A percentile compares a stretch with the other conserved stretches of the same genome.
phyloP scores from a whole-genome alignment of 2,888 invertebrate genomes.

The Plagodis pulveraria region DNA sequence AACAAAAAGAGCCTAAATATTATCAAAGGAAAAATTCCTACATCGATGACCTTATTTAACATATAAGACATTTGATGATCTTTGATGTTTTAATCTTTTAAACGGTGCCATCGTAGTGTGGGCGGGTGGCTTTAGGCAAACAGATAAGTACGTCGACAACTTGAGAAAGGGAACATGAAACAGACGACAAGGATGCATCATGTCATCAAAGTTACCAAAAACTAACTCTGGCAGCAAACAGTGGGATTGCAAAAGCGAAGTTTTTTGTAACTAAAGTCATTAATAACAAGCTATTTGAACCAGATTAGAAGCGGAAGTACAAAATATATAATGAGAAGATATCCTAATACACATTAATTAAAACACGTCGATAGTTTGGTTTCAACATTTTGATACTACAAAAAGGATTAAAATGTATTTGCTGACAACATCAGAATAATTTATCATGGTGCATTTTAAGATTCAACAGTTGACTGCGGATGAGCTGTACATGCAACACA shows the following conservation, averaged over 20 bases:
- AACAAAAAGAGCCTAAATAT: slow-evolving; percentile 31
- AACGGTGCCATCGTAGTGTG: slow-evolving; percentile 69
- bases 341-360: no score
- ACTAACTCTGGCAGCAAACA: slow-evolving; percentile 1
- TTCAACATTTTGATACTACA: no score
- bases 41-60: slow-evolving; percentile 71
- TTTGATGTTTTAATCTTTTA: slow-evolving; percentile 79
- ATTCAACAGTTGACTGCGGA: no score
- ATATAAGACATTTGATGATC: slow-evolving; percentile 72
- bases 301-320: no score
- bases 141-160: slow-evolving; percentile 55
- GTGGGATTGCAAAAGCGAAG: not conserved
- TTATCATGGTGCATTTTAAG: no score
- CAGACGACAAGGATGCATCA: slow-evolving; percentile 52
- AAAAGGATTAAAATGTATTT: no score
- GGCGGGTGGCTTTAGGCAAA: slow-evolving; percentile 55
- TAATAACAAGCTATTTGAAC: not conserved
- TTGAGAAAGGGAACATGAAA: slow-evolving; percentile 51
- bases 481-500: no score
- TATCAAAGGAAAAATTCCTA: slow-evolving; percentile 58
- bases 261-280: not conserved
- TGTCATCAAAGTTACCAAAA: slow-evolving; percentile 36
- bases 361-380: no score
- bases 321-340: no score
- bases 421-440: no score